Conservation (phyloP, 2,888 invertebrate species). For the Acleris literana region DNA sequence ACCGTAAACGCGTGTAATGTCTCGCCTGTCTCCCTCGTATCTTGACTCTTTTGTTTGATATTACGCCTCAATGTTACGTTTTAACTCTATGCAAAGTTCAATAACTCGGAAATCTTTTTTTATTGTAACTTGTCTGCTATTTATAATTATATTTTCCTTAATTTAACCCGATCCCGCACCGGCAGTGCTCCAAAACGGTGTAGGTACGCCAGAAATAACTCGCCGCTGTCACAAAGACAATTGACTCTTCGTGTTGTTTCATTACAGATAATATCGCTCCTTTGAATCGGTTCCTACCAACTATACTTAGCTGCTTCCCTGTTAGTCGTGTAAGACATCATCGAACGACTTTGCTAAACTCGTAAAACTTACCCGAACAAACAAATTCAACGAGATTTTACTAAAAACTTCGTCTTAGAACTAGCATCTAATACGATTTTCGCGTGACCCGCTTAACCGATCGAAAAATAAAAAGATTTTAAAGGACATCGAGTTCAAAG, state of each 20-base stretch:
- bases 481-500: constrained; percentile 40
- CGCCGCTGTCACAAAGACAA: constrained; percentile 56
- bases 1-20: constrained; percentile 24
- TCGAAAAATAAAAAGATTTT: constrained; percentile 38
- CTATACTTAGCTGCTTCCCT: neutral
- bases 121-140: constrained; percentile 31
- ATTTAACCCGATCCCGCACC: constrained; percentile 52
- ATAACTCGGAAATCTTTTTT: neutral
- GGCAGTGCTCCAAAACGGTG: constrained; percentile 56
- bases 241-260: constrained; percentile 51
- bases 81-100: constrained; percentile 1
- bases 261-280: constrained; percentile 1
- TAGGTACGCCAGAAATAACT: constrained; percentile 57
- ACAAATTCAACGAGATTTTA: constrained; percentile 2
- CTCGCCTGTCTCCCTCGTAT: constrained; percentile 5
- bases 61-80: neutral
- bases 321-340: neutral
- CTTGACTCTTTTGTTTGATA: constrained; percentile 13
- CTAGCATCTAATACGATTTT: constrained; percentile 29
- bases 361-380: constrained; percentile 2
- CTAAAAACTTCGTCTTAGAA: constrained; percentile 6
- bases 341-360: constrained; percentile 2
- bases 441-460: constrained; percentile 41
- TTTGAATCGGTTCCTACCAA: neutral
- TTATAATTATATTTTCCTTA: constrained; percentile 39